Conservation (phyloP, 2,797 vertebrate species). For the Meriones psammophilus region DNA sequence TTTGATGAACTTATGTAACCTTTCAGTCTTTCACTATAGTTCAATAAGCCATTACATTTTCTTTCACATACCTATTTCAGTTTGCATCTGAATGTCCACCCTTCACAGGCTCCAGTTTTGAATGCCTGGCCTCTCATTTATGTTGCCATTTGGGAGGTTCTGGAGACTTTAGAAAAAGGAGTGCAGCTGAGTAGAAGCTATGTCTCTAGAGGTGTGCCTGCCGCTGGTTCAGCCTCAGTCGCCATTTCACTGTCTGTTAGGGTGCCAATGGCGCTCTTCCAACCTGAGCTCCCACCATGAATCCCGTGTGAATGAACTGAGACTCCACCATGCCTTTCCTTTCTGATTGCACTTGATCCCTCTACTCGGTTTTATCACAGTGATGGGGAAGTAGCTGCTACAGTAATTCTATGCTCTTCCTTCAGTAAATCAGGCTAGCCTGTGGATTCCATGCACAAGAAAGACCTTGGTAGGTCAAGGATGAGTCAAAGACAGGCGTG, state of each 20-base stretch:
- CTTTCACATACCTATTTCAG: background rate
- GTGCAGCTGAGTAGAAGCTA: background rate
- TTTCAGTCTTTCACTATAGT: background rate
- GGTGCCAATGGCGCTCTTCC: background rate
- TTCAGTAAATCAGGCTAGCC: constrained; percentile 3
- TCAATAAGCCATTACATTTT: background rate
- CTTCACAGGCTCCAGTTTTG: background rate
- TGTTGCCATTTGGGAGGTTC: background rate
- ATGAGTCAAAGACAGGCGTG: background rate
- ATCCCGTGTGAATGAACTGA: background rate
- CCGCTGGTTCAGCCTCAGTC: background rate
- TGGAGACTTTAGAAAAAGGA: background rate
- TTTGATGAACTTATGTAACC: constrained; percentile 16
- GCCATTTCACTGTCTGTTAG: fast-evolving
- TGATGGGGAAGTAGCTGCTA: background rate
- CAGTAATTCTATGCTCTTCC: background rate
- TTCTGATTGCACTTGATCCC: background rate
- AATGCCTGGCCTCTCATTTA: background rate
- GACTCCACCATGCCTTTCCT: background rate
- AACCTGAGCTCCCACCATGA: background rate
- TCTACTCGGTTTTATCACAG: background rate
- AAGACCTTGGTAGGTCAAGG: background rate
- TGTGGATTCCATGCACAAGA: background rate
- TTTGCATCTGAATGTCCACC: background rate
- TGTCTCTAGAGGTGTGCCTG: background rate